These are phyloP conservation scores for Sebastes hubbsi DNA, from an alignment of 2,797 vertebrate species.

Conservation along the genomic window DNA sequence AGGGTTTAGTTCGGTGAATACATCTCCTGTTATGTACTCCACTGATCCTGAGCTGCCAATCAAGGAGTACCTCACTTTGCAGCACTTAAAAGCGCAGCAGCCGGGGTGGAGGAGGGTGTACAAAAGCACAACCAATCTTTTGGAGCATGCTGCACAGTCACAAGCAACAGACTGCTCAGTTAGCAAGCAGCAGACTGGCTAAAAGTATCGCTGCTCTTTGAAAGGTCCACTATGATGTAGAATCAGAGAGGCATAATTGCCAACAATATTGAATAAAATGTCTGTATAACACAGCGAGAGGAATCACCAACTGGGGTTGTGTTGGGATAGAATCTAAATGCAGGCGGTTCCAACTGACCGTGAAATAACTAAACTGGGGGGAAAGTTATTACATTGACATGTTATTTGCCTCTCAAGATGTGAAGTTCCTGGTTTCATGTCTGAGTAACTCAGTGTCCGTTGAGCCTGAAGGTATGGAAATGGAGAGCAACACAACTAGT, in stretches of 20 bases:
- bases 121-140: slow-evolving; percentile 40
- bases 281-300: neutral
- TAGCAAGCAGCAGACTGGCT: slow-evolving; percentile 26
- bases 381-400: slow-evolving; percentile 33
- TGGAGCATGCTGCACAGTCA: slow-evolving; percentile 25
- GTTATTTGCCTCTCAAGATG: slow-evolving; percentile 23
- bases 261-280: neutral
- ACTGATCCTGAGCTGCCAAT: slow-evolving; percentile 55
- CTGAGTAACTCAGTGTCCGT: slow-evolving; percentile 54
- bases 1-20: slow-evolving; percentile 23
- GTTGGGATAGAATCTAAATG: neutral
- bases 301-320: slow-evolving; percentile 4
- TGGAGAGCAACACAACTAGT: slow-evolving; percentile 42
- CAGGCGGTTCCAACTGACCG: slow-evolving; percentile 1
- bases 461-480: slow-evolving; percentile 61
- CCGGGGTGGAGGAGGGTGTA: slow-evolving; percentile 44
- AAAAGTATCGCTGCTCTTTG: slow-evolving; percentile 32
- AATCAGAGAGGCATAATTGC: neutral
- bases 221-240: slow-evolving; percentile 21
- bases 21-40: slow-evolving; percentile 33
- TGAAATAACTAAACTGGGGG: slow-evolving; percentile 12
- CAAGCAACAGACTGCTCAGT: slow-evolving; percentile 8
- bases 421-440: slow-evolving; percentile 67
- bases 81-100: slow-evolving; percentile 31
- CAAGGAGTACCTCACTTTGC: slow-evolving; percentile 31